Evolutionary conservation across 2,797 vertebrate genomes (phyloP), one percentile per base, ranked within the genome.

Genomic region (Acridotheres tristis): DNA sequence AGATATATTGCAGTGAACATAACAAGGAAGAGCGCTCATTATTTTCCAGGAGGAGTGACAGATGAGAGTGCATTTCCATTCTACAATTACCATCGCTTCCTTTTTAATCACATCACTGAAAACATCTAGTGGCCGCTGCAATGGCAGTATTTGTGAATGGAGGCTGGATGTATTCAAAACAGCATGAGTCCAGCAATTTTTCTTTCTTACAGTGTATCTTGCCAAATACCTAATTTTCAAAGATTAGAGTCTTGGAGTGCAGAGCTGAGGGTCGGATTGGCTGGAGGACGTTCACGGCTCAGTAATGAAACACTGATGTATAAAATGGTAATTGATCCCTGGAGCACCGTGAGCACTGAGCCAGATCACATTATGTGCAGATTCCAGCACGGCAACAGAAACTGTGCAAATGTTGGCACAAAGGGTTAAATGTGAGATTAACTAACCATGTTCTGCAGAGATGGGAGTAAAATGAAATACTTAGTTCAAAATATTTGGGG

Each of bases 261-360:
- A 5, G 83, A 85, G 78, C 75, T 85, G 62, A 78, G 91, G 19
- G 89, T 96, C 65, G 93, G 91, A 96, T 97, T 96, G 97, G 96
- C 96, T 94, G 9, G 68, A 62, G 79, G 90, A 92, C 59, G 45
- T 95, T 94, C 88, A 65, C 3, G 16, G 85, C 86, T 95, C 73
- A 20, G 94, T 96, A 97, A 97, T 93, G 69, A 89, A 97, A 97
- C 91, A 83, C 90, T 93, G 90, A 77, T 96, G 87, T 97, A 93
- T 97, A 85, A 97, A 96, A 95, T 93, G 85, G 93, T 96, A 95
- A 96, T 96, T 96, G 93, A 96, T 97, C 96, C 95, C 81, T 0
- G 40, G 90, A 91, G 86, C 74, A 73, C 67, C 0, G 0, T 3
- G 30, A 66, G 87, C 4, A 0, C 77, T 18, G 53, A 96, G 95